Evolutionary conservation across 2,888 invertebrate species (phyloP), one percentile per base, ranked within the genome.

Genomic region (Dynastes maya): DNA sequence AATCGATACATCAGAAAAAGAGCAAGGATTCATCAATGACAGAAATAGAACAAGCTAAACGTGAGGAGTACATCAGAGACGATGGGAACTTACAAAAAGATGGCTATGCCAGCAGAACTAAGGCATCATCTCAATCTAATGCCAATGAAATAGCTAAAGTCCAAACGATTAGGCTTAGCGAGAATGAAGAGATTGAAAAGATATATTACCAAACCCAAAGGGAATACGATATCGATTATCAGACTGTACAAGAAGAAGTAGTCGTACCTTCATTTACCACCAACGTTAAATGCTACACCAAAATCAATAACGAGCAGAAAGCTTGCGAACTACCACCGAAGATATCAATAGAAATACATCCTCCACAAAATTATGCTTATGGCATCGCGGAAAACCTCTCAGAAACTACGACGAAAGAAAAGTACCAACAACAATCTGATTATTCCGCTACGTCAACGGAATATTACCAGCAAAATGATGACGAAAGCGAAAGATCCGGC

Each of bases 171-270:
- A 80, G 83, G 58, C 84, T 86, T 8, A 87, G 80, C 61, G 84
- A 85, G 63, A 85, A 85, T 72, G 87, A 88, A 77, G 88, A 88
- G 83, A 84, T 88, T 32, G 86, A 89, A 78, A 85, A 86, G 75
- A 86, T 89, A 58, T 87, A 85, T 78, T 89, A 88, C 77, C 83
- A 88, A 76, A 85, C 85, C 45, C 85, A 88, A 74, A 81, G 88
- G 32, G 87, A 88, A 78, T 85, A 85, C 55, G 85, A 87, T 64
- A 83, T 89, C 22, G 88, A 89, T 81, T 86, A 86, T 70, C 88
- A 88, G 82, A 83, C 84, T 22, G 81, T 88, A 4, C 84, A 86
- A 70, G 88, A 86, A 80, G 86, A 88, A 77, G 76, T 85, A 16
- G 80, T 87, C 8, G 81, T 80, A 61, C 84, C 83, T 0, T 79